Percentiles rank a stretch among this genome's conserved stretches.
Conservation (phyloP, 2,113 vertebrate genomes). For the Lophura nycthemera region DNA sequence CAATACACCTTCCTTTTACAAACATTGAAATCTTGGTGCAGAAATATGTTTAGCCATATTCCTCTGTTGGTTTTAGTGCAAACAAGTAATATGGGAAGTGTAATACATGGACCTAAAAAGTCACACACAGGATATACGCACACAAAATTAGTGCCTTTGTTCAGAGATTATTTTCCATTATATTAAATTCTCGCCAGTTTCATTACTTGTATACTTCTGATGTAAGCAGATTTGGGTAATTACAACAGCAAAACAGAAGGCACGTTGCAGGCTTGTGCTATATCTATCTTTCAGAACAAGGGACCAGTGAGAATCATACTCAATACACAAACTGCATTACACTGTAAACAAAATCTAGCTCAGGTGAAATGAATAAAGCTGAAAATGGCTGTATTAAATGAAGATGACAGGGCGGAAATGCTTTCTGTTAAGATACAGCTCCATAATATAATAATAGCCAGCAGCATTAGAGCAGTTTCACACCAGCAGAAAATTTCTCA, state of each 20-base stretch:
- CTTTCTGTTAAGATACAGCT: slow-evolving; percentile 8
- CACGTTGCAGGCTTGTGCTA: neutral
- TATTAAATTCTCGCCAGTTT: neutral
- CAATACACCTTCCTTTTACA: neutral
- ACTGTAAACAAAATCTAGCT: slow-evolving; percentile 44
- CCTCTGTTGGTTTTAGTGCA: neutral
- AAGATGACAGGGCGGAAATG: neutral
- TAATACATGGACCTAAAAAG: neutral
- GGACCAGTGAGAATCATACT: neutral
- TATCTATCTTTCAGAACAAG: neutral
- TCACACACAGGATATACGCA: accelerated
- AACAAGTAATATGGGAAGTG: neutral
- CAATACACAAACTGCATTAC: slow-evolving; percentile 14
- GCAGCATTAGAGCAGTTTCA: neutral
- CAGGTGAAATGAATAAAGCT: slow-evolving; percentile 39
- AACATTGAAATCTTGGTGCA: neutral
- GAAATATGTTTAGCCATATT: neutral
- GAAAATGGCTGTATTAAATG: slow-evolving; percentile 42
- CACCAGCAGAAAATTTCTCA: neutral
- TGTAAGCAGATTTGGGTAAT: neutral
- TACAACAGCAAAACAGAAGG: neutral
- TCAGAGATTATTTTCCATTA: neutral
- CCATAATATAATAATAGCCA: slow-evolving; percentile 5
- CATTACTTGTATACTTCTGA: neutral
- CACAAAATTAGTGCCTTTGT: neutral